Conservation (phyloP, 2,888 invertebrate genomes). For the Eupithecia insigniata region DNA sequence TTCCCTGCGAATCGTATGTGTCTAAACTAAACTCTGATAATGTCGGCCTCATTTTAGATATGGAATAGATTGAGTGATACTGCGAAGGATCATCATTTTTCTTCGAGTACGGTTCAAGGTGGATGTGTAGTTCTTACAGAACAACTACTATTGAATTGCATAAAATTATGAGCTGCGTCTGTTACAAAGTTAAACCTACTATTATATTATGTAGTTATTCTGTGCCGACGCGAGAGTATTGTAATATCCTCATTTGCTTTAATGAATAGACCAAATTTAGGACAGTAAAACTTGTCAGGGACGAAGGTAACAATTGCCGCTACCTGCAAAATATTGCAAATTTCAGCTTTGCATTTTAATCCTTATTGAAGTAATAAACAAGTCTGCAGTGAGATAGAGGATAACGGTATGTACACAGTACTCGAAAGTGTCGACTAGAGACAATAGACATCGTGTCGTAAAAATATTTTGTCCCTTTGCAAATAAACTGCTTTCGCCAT, state of each 20-base stretch:
- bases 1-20: conserved; percentile 14
- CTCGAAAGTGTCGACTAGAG: conserved; percentile 36
- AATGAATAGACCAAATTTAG: conserved; percentile 51
- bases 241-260: conserved; percentile 45
- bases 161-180: background rate
- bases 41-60: background rate
- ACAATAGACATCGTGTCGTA: conserved; percentile 49
- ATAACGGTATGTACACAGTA: conserved; percentile 49
- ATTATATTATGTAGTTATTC: background rate
- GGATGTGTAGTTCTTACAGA: background rate
- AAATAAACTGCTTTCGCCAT: conserved; percentile 39
- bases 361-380: conserved; percentile 42
- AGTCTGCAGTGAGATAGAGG: conserved; percentile 39
- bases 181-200: background rate
- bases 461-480: conserved; percentile 49
- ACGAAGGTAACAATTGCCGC: conserved; percentile 35
- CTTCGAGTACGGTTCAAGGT: background rate
- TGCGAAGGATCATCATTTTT: background rate
- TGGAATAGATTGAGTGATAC: background rate
- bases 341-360: conserved; percentile 38
- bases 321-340: conserved; percentile 45
- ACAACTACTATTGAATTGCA: background rate
- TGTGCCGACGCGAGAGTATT: conserved; percentile 35
- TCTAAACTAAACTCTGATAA: background rate
- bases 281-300: conserved; percentile 49